Evolutionary conservation across 1,140 invertebrate species (phyloP).

Genomic region (Scaptodrosophila lebanonensis): DNA sequence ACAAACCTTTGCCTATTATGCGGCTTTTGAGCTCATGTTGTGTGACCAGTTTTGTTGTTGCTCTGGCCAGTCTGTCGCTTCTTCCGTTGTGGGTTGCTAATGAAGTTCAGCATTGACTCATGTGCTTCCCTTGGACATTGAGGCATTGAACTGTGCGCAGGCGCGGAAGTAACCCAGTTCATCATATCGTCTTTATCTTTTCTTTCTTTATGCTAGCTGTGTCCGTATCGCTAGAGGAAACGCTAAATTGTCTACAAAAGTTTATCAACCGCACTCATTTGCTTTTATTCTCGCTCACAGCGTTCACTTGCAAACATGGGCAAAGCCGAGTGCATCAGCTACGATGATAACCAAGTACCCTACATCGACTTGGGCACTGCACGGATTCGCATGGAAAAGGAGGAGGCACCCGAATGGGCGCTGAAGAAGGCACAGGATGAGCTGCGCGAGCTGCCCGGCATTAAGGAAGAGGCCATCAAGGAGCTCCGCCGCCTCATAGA

Average conservation of each 20-base stretch:
- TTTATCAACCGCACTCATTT: conserved; percentile 18
- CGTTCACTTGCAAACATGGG: conserved; percentile 53
- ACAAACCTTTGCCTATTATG: conserved; percentile 1
- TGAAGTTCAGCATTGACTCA: conserved; percentile 66
- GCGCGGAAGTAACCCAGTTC: conserved; percentile 64
- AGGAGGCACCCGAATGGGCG: conserved; percentile 77
- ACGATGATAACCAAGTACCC: conserved; percentile 78
- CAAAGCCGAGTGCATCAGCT: conserved; percentile 75
- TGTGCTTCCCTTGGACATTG: conserved; percentile 41
- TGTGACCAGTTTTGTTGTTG: conserved; percentile 53
- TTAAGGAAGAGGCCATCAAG: conserved; percentile 80
- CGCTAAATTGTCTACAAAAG: conserved; percentile 47
- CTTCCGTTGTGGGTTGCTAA: conserved; percentile 54
- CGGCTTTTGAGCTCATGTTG: conserved; percentile 45
- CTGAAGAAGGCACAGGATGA: conserved; percentile 81
- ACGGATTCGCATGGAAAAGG: conserved; percentile 78
- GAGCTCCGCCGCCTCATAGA: conserved; percentile 79
- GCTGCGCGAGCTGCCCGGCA: conserved; percentile 83
- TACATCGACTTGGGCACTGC: conserved; percentile 78
- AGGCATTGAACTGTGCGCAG: conserved; percentile 21
- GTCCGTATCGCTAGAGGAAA: conserved; percentile 36
- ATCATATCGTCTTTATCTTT: neutral
- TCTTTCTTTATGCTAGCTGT: too few species aligned
- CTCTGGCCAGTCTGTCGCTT: conserved; percentile 31
- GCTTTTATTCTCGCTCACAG: conserved; percentile 62